Percentiles rank a stretch among this genome's conserved stretches.
These are phyloP conservation scores for Ommatoiulus sabulosus DNA, from an alignment of 2,888 invertebrate species.

Conservation along the genomic window DNA sequence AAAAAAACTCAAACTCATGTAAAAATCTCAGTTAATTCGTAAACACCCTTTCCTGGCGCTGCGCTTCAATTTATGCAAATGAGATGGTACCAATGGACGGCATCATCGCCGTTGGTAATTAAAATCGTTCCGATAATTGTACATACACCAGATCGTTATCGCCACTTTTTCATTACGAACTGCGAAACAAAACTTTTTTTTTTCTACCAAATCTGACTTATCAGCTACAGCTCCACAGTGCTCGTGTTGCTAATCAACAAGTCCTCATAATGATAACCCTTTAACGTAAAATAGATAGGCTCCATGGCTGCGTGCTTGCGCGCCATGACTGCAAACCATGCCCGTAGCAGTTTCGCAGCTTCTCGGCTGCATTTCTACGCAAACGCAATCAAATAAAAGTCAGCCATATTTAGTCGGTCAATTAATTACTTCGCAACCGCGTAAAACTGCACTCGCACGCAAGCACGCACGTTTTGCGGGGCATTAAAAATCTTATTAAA, in stretches of 20 bases:
- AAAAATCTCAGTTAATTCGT: too few relatives aligned
- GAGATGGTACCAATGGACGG: too few relatives aligned
- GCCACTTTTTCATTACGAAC: background rate
- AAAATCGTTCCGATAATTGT: background rate
- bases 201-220: background rate
- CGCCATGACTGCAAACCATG: background rate
- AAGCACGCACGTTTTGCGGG: background rate
- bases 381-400: constrained; percentile 13
- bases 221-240: background rate
- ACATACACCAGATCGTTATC: background rate
- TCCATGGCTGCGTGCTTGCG: background rate
- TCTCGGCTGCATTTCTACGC: background rate
- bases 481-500: constrained; percentile 27
- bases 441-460: background rate
- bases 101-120: background rate
- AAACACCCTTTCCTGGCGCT: too few relatives aligned
- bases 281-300: background rate
- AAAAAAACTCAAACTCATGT: too few relatives aligned
- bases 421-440: background rate
- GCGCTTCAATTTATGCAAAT: too few relatives aligned
- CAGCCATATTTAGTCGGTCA: constrained; percentile 17
- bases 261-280: background rate
- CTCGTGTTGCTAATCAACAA: background rate
- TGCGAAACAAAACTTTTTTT: background rate
- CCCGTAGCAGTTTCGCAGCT: background rate